phyloP scores from a whole-genome alignment of 1,140 invertebrate genomes.

The Zaprionus tsacasi region DNA sequence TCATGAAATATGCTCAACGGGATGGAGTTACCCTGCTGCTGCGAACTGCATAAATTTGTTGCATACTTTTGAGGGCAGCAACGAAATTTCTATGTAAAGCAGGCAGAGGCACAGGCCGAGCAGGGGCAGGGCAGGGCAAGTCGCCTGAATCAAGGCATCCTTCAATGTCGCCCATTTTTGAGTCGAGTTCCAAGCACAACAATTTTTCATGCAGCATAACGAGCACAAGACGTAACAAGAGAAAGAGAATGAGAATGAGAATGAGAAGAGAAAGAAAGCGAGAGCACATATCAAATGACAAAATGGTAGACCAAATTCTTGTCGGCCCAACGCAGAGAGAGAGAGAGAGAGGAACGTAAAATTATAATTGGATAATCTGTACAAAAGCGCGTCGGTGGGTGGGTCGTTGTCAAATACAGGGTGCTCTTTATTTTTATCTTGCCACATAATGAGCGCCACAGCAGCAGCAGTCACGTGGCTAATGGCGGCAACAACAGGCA shows the following conservation, averaged over 20 bases:
- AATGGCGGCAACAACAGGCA: conserved; percentile 53
- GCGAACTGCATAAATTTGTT: conserved; percentile 45
- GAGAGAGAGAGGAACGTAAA: conserved; percentile 35
- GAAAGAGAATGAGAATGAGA: too few relatives aligned
- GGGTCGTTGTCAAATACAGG: conserved; percentile 19
- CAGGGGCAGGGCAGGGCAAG: too few relatives aligned
- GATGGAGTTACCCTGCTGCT: background rate
- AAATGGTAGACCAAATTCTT: conserved; percentile 17
- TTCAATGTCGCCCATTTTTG: background rate
- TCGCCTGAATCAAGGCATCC: background rate
- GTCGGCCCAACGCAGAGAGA: background rate
- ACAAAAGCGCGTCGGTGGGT: conserved; percentile 38
- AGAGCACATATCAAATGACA: conserved; percentile 6
- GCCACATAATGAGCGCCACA: conserved; percentile 66
- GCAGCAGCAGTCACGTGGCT: conserved; percentile 39
- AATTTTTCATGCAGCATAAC: background rate
- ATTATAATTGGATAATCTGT: conserved; percentile 73
- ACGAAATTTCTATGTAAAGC: conserved; percentile 9
- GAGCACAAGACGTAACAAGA: conserved; percentile 3
- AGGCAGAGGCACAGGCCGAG: background rate
- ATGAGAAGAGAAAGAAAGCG: background rate
- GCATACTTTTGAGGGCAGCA: conserved; percentile 32
- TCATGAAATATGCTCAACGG: conserved; percentile 21
- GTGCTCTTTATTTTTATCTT: conserved; percentile 43
- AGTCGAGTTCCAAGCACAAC: conserved; percentile 1